Percentiles rank a stretch among this genome's conserved stretches.
phyloP scores from a whole-genome alignment of 2,888 invertebrate genomes.

The Mesorhabditis belari region DNA sequence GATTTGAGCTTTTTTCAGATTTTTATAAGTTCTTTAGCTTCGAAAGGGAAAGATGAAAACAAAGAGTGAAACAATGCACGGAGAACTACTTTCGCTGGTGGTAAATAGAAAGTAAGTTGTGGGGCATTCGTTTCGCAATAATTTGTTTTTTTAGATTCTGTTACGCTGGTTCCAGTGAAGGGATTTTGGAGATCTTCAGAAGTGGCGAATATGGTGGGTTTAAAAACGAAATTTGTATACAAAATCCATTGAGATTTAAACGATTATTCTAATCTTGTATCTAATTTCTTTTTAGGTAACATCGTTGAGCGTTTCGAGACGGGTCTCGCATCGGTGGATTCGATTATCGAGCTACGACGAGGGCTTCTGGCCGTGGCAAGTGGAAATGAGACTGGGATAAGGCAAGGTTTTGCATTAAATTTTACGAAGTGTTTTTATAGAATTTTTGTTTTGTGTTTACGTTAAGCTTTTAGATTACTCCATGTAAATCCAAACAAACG shows the following conservation, averaged over 20 bases:
- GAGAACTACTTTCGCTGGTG: neutral
- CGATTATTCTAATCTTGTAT: too few relatives aligned
- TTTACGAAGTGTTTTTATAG: neutral
- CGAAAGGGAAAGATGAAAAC: neutral
- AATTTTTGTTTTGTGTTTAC: too few relatives aligned
- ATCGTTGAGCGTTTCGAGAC: neutral
- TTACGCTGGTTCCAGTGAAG: neutral
- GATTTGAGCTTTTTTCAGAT: neutral
- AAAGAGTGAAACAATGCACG: neutral
- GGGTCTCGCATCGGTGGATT: neutral
- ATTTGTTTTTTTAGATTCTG: too few relatives aligned
- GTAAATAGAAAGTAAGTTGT: too few relatives aligned
- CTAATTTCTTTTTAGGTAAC: too few relatives aligned
- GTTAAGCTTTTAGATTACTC: neutral
- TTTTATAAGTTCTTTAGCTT: neutral
- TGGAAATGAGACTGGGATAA: neutral
- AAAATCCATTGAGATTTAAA: too few relatives aligned
- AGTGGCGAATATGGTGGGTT: neutral
- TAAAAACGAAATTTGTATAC: neutral
- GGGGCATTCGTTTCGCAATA: too few relatives aligned
- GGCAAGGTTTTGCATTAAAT: neutral
- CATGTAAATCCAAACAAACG: neutral
- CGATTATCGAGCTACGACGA: neutral
- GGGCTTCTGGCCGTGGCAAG: neutral
- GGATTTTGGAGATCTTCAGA: neutral